Percentiles rank a stretch among this genome's conserved stretches.
phyloP scores from a whole-genome alignment of 2,888 invertebrate species.

The Bhutanitis thaidina region DNA sequence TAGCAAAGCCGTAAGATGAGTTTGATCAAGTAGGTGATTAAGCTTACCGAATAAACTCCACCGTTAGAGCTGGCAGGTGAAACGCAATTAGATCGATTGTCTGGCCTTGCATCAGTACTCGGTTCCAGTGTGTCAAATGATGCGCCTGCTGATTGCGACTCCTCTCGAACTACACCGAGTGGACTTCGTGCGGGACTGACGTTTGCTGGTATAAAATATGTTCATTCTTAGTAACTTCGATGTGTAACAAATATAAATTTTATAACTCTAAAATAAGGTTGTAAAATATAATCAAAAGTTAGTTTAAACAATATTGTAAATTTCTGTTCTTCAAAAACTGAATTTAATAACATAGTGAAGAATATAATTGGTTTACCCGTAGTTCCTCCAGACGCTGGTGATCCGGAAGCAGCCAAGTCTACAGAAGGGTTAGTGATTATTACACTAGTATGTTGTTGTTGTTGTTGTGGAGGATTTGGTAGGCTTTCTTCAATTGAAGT shows the following conservation, averaged over 20 bases:
- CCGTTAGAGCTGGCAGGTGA: slow-evolving; percentile 96
- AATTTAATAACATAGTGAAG: too few relatives aligned
- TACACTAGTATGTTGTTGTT: slow-evolving; percentile 78
- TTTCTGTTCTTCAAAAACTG: too few relatives aligned
- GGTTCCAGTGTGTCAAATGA: slow-evolving; percentile 73
- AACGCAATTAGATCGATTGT: slow-evolving; percentile 83
- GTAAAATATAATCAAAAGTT: too few relatives aligned
- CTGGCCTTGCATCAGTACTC: slow-evolving; percentile 60
- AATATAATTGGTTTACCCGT: slow-evolving; percentile 45
- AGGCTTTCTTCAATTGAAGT: slow-evolving; percentile 55
- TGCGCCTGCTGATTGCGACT: slow-evolving; percentile 72
- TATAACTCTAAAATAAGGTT: too few relatives aligned
- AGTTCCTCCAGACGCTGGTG: slow-evolving; percentile 65
- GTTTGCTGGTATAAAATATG: slow-evolving; percentile 49
- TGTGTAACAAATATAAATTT: too few relatives aligned
- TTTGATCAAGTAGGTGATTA: background rate
- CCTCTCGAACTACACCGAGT: slow-evolving; percentile 81
- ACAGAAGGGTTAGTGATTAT: slow-evolving; percentile 87
- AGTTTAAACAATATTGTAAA: too few relatives aligned
- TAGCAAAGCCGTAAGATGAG: too few relatives aligned
- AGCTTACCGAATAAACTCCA: slow-evolving; percentile 90
- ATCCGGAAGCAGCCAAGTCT: slow-evolving; percentile 77
- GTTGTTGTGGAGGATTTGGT: slow-evolving; percentile 40
- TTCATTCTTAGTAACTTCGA: too few relatives aligned
- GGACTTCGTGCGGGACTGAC: slow-evolving; percentile 71